phyloP scores from a whole-genome alignment of 2,797 vertebrate species.

The Sandelia bainsii region DNA sequence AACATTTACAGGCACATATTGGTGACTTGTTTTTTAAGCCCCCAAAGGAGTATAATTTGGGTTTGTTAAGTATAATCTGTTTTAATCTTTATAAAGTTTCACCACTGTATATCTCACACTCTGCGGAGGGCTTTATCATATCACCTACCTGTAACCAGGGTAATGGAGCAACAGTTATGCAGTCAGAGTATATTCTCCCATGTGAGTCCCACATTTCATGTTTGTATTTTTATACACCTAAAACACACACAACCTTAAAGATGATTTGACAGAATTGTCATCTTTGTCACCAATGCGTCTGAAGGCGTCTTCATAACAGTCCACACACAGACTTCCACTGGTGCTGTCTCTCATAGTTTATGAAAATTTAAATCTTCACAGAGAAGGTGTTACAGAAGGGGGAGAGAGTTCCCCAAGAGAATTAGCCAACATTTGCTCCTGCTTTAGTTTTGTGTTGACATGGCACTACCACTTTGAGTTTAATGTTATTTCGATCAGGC shows the following conservation, averaged over 20 bases:
- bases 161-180: background rate
- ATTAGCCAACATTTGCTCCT: background rate
- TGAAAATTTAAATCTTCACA: background rate
- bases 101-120: too few relatives aligned
- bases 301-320: background rate
- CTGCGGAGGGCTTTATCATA: background rate
- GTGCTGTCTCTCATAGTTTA: background rate
- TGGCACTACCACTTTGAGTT: background rate
- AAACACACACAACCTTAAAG: background rate
- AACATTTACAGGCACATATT: too few relatives aligned
- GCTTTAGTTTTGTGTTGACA: background rate
- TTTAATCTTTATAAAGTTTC: too few relatives aligned
- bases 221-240: slow-evolving; percentile 16
- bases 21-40: too few relatives aligned
- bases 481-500: slow-evolving; percentile 40
- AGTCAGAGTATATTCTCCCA: background rate
- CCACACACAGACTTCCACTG: background rate
- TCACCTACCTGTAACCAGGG: background rate
- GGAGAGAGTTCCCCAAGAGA: slow-evolving; percentile 1
- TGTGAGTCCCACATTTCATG: slow-evolving; percentile 26
- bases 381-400: slow-evolving; percentile 4
- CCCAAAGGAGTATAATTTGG: too few relatives aligned
- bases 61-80: too few relatives aligned
- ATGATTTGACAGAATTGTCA: background rate
- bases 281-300: background rate